Evolutionary conservation across 2,113 vertebrate genomes (phyloP), one percentile per base, ranked within the genome.

Genomic region (Pseudorasbora parva): DNA sequence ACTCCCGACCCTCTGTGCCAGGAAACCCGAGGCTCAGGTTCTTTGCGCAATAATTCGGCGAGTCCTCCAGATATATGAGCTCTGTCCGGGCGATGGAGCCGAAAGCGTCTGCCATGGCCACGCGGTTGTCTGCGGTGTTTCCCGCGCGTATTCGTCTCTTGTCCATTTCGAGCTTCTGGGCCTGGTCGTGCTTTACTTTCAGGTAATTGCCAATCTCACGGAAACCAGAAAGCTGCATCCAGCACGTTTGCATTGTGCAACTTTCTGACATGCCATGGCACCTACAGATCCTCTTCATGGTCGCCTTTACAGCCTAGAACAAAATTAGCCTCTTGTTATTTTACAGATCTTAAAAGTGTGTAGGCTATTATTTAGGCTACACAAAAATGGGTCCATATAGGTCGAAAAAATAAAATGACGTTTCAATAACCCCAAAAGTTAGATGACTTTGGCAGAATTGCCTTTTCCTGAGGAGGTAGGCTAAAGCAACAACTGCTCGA

Each of bases 241-340:
- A 99, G 88, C 98, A 99, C 0, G 98, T 99, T 88, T 98, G 95
- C 86, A 99, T 88, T 57, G 95, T 97, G 93, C 98, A 99, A 92
- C 98, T 99, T 87, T 98, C 97, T 0, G 98, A 99, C 93, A 99
- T 96, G 7, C 98, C 98, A 0, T 99, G 98, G 74, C 98, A 99
- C 78, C 98, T 96, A 91, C 98, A 99, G 75, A 95, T 93, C 86
- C 96, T 94, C 88, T 94, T 97, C 97, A 98, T 96, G 0, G 96
- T 97, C 60, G 93, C 90, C 89, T 94, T 97, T 74, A 99, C 98
- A 0, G 97, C 97, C 98, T 98, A 82, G 10, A 81, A 84, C 49
- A 76, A 54, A 12, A 21, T 12, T 25, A 71, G 1, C 45, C 10
- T 9, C 49, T 59, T 69, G 37, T 59, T 21, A 10, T 7, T 41